Conservation (phyloP, 2,888 invertebrate genomes). For the Pycnomerus fuliginosus region DNA sequence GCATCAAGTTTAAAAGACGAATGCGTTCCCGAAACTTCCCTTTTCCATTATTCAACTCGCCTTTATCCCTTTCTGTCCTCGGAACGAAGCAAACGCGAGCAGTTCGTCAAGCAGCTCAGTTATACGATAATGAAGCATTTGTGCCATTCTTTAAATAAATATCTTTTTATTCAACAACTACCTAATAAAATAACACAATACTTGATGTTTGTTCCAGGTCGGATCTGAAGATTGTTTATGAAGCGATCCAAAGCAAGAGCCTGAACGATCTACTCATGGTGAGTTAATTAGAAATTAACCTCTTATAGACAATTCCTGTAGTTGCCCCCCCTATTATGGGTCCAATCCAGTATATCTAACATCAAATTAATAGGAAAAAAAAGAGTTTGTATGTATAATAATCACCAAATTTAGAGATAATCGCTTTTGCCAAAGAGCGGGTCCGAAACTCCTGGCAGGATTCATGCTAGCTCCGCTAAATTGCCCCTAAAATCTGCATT, state of each 20-base stretch:
- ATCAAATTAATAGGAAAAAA: constrained; percentile 31
- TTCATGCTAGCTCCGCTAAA: constrained; percentile 71
- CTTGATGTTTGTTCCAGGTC: constrained; percentile 50
- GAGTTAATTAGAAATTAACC: constrained; percentile 33
- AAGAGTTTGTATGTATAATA: no score
- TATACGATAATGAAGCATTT: no score
- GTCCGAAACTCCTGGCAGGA: constrained; percentile 67
- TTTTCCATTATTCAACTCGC: no score
- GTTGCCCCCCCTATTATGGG: constrained; percentile 42
- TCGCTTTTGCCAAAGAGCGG: constrained; percentile 73
- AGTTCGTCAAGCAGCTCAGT: no score
- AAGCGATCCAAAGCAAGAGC: constrained; percentile 56
- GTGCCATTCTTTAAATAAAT: no score
- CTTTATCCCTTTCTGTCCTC: no score
- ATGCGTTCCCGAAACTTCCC: no score
- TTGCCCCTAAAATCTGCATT: constrained; percentile 45
- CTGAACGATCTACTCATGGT: constrained; percentile 57
- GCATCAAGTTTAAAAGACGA: no score
- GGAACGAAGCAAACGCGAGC: no score
- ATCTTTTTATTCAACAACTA: no score
- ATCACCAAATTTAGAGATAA: no score
- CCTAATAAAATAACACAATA: no score
- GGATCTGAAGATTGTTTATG: constrained; percentile 53
- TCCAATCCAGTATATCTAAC: constrained; percentile 47
- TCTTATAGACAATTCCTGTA: constrained; percentile 38